A percentile compares a stretch with the other conserved stretches of the same genome.
Evolutionary conservation across 23 tunicate species (phyloP).

Genomic region (Halocynthia roretzi): DNA sequence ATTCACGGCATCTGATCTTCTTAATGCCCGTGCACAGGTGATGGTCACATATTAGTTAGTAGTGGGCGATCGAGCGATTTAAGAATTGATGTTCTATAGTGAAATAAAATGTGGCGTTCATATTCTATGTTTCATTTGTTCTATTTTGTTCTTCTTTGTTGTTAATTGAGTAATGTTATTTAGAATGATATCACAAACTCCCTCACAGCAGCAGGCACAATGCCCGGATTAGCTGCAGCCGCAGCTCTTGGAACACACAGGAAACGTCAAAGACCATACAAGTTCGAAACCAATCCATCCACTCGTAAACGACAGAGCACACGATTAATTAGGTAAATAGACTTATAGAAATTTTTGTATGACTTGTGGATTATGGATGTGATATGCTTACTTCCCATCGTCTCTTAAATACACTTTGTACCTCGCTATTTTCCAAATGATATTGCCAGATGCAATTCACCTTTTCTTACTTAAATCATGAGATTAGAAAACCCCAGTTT

Average conservation of each 20-base stretch:
- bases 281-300: slow-evolving; percentile 73
- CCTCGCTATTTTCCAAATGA: no score
- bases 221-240: slow-evolving; percentile 81
- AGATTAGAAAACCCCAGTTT: no score
- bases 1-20: slow-evolving; percentile 32
- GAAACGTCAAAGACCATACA: slow-evolving; percentile 40
- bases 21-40: slow-evolving; percentile 33
- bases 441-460: no score
- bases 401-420: no score
- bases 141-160: neutral
- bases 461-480: no score
- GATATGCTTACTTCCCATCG: no score
- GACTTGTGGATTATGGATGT: no score
- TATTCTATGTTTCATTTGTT: no score
- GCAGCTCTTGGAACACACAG: slow-evolving; percentile 69
- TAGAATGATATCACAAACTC: slow-evolving; percentile 67
- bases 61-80: neutral
- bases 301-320: slow-evolving; percentile 74
- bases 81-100: neutral
- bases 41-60: neutral
- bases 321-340: slow-evolving; percentile 43
- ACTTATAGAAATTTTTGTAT: no score
- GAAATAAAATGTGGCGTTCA: neutral
- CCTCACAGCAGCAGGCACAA: slow-evolving; percentile 58
- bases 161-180: neutral